A percentile compares a stretch with the other conserved stretches of the same genome.
phyloP scores from a whole-genome alignment of 2,113 vertebrate species.

The Ageneiosus marmoratus region DNA sequence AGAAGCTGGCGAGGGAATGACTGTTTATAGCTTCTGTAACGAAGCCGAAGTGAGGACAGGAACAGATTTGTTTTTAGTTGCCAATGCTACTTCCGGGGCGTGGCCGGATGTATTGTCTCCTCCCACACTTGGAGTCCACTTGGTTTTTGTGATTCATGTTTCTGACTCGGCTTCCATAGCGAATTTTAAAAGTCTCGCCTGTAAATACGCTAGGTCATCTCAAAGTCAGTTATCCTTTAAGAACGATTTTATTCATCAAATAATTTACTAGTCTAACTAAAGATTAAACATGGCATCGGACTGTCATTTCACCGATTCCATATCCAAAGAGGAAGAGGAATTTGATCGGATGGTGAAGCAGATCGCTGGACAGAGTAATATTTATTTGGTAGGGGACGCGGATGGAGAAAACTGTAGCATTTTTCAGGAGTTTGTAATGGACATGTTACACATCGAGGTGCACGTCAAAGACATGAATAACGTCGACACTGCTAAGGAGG shows the following conservation, averaged over 20 bases:
- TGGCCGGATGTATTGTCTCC: background rate
- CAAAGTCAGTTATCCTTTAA: background rate
- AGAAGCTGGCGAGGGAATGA: background rate
- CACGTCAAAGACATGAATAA: too few relatives aligned
- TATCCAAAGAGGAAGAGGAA: constrained; percentile 38
- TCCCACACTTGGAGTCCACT: background rate
- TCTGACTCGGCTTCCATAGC: background rate
- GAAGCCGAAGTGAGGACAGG: background rate
- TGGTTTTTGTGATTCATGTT: background rate
- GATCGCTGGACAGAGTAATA: constrained; percentile 70
- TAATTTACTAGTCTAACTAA: background rate
- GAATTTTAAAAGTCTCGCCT: too few relatives aligned
- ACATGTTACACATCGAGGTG: constrained; percentile 60
- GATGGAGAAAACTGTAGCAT: constrained; percentile 52
- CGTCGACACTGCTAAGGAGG: too few relatives aligned
- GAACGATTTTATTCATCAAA: too few relatives aligned
- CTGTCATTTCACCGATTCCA: background rate
- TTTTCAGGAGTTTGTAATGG: constrained; percentile 66
- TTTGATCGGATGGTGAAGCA: constrained; percentile 62
- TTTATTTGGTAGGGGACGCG: constrained; percentile 68
- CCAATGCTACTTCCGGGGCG: background rate
- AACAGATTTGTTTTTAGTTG: background rate
- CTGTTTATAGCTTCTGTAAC: background rate
- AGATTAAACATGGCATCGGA: constrained; percentile 33
- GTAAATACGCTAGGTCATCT: background rate